These are phyloP conservation scores for Sakesphorus luctuosus DNA, from an alignment of 2,113 vertebrate genomes.

Conservation along the genomic window DNA sequence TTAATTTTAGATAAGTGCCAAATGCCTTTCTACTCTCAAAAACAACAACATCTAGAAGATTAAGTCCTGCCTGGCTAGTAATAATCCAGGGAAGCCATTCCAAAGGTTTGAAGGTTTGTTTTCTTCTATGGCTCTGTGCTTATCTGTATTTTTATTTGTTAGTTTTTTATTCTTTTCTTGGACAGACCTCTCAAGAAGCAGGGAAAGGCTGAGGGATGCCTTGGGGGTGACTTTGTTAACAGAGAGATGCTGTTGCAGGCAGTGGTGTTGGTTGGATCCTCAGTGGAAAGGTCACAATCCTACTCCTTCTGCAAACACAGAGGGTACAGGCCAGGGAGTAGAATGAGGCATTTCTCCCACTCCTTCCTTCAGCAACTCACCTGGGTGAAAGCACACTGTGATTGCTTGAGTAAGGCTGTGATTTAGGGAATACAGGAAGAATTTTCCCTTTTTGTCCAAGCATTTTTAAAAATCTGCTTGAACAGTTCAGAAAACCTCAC, in stretches of 20 bases:
- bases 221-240: background rate
- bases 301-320: background rate
- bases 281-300: background rate
- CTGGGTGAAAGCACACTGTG: fast-evolving
- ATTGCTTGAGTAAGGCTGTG: background rate
- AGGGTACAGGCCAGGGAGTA: fast-evolving
- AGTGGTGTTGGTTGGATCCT: background rate
- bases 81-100: conserved; percentile 55
- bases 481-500: background rate
- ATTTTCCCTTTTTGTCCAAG: background rate
- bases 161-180: background rate
- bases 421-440: background rate
- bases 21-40: conserved; percentile 61
- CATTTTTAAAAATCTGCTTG: background rate
- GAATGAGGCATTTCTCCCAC: fast-evolving
- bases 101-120: background rate
- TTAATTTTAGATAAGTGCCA: conserved; percentile 72
- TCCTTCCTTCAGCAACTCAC: background rate
- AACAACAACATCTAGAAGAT: conserved; percentile 36
- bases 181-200: background rate
- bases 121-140: background rate
- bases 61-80: conserved; percentile 34
- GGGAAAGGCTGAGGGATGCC: conserved; percentile 1
- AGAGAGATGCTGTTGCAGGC: background rate
- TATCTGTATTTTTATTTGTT: background rate